Conservation (phyloP, 2,113 vertebrate genomes). For the Myrmecophaga tridactyla region DNA sequence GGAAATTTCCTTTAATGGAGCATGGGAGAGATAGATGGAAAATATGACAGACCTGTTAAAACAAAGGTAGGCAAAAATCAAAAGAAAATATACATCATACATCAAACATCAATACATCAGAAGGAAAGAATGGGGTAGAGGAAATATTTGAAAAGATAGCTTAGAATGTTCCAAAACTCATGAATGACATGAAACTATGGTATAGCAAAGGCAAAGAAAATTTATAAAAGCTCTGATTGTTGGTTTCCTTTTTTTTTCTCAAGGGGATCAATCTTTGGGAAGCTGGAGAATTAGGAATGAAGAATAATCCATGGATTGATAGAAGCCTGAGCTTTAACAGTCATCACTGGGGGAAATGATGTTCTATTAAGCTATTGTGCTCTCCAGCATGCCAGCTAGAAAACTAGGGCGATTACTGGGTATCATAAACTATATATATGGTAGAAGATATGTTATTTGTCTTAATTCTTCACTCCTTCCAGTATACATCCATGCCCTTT, state of each 20-base stretch:
- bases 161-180: background rate
- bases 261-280: background rate
- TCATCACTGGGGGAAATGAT: rapidly evolving
- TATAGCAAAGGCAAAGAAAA: background rate
- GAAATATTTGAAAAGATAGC: background rate
- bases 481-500: background rate
- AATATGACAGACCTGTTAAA: background rate
- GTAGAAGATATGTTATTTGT: background rate
- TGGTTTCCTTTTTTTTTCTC: background rate
- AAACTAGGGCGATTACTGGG: background rate
- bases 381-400: background rate
- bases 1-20: background rate
- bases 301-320: background rate
- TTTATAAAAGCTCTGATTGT: background rate
- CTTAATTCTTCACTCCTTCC: background rate
- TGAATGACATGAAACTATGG: background rate
- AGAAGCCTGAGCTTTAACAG: background rate
- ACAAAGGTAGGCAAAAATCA: background rate
- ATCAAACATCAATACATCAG: background rate
- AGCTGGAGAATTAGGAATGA: background rate
- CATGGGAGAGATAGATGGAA: background rate
- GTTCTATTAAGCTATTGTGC: background rate
- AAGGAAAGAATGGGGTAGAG: background rate
- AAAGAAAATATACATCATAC: background rate
- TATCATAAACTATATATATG: rapidly evolving